Evolutionary conservation across 2,888 invertebrate genomes (phyloP).

Genomic region (Rhamnusium bicolor): DNA sequence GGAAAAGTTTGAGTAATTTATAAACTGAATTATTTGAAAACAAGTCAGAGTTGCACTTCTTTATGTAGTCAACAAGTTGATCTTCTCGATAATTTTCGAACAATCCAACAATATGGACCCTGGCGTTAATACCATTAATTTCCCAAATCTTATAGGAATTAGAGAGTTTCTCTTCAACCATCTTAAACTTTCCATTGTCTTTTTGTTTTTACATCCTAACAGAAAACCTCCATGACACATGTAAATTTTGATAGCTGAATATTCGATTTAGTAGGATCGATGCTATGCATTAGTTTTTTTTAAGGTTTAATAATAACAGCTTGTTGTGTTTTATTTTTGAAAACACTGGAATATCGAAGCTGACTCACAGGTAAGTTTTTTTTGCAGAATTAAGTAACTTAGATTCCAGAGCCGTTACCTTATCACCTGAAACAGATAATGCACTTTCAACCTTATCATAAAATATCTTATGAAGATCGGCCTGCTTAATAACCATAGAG

Average conservation of each 20-base stretch:
- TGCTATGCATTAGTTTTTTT: conserved; percentile 20
- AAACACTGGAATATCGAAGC: conserved; percentile 8
- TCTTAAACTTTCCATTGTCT: conserved; percentile 19
- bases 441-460: neutral
- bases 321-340: conserved; percentile 27
- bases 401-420: neutral
- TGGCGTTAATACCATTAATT: conserved; percentile 25
- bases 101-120: conserved; percentile 27
- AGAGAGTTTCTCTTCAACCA: conserved; percentile 21
- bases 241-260: conserved; percentile 22
- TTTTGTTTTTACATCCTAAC: conserved; percentile 21
- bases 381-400: neutral
- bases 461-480: neutral
- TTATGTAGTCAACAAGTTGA: neutral
- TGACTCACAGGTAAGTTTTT: neutral
- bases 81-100: conserved; percentile 12
- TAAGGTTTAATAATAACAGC: conserved; percentile 29
- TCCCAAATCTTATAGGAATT: conserved; percentile 26
- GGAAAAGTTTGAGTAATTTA: neutral
- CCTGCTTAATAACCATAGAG: neutral
- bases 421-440: neutral
- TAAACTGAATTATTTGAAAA: neutral
- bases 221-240: conserved; percentile 22
- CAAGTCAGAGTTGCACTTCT: conserved; percentile 9
- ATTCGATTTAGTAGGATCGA: conserved; percentile 11